Evolutionary conservation across 2,797 vertebrate genomes (phyloP).

Genomic region (Lophius americanus): DNA sequence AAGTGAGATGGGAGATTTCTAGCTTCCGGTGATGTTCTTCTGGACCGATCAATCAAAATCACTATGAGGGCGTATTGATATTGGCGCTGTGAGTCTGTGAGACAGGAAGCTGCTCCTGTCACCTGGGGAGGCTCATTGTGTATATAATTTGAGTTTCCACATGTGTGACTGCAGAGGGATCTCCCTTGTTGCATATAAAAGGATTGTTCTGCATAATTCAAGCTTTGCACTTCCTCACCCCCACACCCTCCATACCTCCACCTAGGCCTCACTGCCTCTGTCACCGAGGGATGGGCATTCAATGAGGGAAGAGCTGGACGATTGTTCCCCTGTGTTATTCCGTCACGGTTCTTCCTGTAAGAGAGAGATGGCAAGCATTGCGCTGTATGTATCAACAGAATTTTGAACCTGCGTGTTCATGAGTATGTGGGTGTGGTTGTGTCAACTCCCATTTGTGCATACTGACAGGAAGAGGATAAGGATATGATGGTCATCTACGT

Average conservation of each 20-base stretch:
- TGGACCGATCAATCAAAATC: constrained; percentile 39
- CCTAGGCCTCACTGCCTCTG: constrained; percentile 53
- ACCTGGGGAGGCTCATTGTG: constrained; percentile 33
- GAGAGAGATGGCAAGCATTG: constrained; percentile 20
- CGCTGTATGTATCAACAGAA: constrained; percentile 2
- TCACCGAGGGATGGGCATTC: constrained; percentile 53
- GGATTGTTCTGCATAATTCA: constrained; percentile 33
- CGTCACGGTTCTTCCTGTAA: constrained; percentile 54
- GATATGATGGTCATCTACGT: constrained; percentile 20
- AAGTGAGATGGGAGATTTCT: neutral
- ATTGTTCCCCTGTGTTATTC: constrained; percentile 60
- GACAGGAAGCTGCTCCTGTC: constrained; percentile 65
- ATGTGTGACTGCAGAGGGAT: constrained; percentile 40
- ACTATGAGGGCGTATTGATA: constrained; percentile 59
- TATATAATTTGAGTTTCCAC: constrained; percentile 38
- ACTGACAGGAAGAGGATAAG: constrained; percentile 27
- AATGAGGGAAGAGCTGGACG: constrained; percentile 56
- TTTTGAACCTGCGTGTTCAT: constrained; percentile 3
- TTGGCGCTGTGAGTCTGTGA: constrained; percentile 54
- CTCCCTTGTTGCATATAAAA: constrained; percentile 48
- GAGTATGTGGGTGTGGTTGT: constrained; percentile 14
- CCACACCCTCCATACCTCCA: constrained; percentile 60
- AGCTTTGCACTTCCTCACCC: constrained; percentile 58
- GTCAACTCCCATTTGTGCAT: constrained; percentile 22
- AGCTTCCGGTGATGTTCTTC: neutral